Percentiles rank a stretch among this genome's conserved stretches.
phyloP scores from a whole-genome alignment of 2,888 invertebrate genomes.

The Selenia dentaria region DNA sequence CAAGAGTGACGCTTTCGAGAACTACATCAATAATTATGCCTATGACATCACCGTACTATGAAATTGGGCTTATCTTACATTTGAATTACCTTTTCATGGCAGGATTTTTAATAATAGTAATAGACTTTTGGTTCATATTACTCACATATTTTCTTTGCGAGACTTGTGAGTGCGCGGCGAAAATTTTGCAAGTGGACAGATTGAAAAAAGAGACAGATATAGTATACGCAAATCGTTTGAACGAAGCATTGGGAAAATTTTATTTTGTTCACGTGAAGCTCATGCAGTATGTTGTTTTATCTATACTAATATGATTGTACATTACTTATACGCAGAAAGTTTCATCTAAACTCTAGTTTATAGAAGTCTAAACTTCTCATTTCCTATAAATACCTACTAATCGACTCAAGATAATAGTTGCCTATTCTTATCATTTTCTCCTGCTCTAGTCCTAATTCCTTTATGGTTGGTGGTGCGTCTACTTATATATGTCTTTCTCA shows the following conservation, averaged over 20 bases:
- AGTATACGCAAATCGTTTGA: conserved; percentile 47
- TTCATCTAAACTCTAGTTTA: too few relatives aligned
- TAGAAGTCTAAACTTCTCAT: too few relatives aligned
- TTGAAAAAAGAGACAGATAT: conserved; percentile 27
- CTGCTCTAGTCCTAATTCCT: too few relatives aligned
- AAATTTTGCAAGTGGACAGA: conserved; percentile 40
- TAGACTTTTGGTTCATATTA: conserved; percentile 63
- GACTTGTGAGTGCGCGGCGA: conserved; percentile 47
- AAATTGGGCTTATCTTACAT: conserved; percentile 57
- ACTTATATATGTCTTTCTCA: too few relatives aligned
- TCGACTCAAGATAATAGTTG: too few relatives aligned
- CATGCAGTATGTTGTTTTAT: conserved; percentile 48
- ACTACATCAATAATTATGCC: conserved; percentile 61
- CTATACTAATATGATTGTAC: too few relatives aligned
- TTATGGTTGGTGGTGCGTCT: too few relatives aligned
- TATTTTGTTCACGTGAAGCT: conserved; percentile 50
- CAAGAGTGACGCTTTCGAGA: conserved; percentile 51
- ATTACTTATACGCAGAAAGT: too few relatives aligned
- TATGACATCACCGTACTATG: conserved; percentile 59
- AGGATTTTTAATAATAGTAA: conserved; percentile 40
- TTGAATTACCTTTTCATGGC: conserved; percentile 48
- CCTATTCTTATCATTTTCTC: too few relatives aligned
- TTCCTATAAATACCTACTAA: too few relatives aligned
- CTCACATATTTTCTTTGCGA: conserved; percentile 51
- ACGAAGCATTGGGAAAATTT: conserved; percentile 47